phyloP scores from a whole-genome alignment of 1,140 invertebrate genomes.

The Rhynchophorus ferrugineus region DNA sequence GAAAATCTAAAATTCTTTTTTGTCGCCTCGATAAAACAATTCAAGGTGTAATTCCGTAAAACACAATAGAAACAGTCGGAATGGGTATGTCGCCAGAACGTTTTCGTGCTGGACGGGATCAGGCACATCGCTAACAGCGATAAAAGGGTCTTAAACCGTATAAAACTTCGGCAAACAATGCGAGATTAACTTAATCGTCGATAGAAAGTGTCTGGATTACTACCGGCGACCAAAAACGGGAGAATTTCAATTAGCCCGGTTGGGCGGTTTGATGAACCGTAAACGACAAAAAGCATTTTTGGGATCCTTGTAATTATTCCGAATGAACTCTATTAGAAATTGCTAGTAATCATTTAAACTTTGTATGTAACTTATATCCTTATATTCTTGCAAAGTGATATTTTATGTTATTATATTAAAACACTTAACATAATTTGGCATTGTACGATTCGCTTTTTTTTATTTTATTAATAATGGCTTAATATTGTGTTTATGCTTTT shows the following conservation, averaged over 20 bases:
- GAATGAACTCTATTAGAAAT: no score
- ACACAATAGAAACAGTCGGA: not conserved
- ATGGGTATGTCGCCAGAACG: no score
- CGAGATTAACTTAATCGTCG: not conserved
- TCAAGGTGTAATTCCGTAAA: not conserved
- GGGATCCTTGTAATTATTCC: no score
- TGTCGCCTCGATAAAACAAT: not conserved
- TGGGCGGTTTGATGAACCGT: not conserved
- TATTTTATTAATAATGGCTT: no score
- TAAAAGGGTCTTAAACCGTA: not conserved
- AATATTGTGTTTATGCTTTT: no score
- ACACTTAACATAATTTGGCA: not conserved
- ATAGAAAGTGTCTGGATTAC: not conserved
- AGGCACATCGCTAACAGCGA: not conserved
- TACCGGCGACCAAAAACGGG: not conserved
- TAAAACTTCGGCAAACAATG: not conserved
- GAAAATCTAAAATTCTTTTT: not conserved
- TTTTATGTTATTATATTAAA: not conserved
- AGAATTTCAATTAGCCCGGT: not conserved
- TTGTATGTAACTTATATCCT: not conserved
- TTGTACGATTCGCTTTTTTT: not conserved
- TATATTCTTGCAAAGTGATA: not conserved
- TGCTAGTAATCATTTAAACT: no score
- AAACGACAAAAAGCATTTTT: not conserved
- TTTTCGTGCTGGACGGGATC: no score